phyloP scores from a whole-genome alignment of 2,888 invertebrate genomes.

The Atherix ibis region DNA sequence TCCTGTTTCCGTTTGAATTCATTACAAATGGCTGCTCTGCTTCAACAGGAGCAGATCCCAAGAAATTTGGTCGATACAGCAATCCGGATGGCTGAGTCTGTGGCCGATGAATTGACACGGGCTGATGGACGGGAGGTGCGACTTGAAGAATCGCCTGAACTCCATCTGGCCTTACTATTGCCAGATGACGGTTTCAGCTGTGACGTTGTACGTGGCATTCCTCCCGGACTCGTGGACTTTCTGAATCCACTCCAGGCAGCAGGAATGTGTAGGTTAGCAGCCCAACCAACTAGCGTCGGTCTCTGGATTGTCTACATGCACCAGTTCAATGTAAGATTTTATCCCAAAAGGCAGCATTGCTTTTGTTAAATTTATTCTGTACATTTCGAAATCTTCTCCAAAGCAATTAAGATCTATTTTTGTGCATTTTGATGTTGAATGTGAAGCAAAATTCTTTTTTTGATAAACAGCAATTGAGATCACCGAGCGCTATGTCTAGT shows the following conservation, averaged over 20 bases:
- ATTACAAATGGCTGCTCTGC: constrained; percentile 72
- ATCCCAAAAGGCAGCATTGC: background rate
- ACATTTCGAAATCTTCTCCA: no score
- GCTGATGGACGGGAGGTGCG: constrained; percentile 82
- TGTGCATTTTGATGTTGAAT: no score
- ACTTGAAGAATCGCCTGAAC: constrained; percentile 80
- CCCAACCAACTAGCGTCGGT: constrained; percentile 80
- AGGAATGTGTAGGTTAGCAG: constrained; percentile 76
- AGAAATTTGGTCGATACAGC: constrained; percentile 46
- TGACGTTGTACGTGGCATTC: constrained; percentile 87
- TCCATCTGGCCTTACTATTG: constrained; percentile 78
- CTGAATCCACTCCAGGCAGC: constrained; percentile 67
- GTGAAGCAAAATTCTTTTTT: no score
- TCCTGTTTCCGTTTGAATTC: constrained; percentile 96
- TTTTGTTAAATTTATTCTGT: no score
- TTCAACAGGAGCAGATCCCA: constrained; percentile 44
- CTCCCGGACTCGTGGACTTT: constrained; percentile 82
- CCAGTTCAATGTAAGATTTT: constrained; percentile 36
- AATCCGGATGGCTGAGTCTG: constrained; percentile 65
- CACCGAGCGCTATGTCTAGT: constrained; percentile 50
- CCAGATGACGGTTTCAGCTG: constrained; percentile 98
- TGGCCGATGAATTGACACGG: constrained; percentile 80
- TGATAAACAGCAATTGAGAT: no score
- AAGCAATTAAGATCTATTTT: no score
- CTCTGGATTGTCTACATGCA: constrained; percentile 93